Base-by-base conservation (phyloP, 2,113 vertebrate genomes). In the Siniperca chuatsi region DNA sequence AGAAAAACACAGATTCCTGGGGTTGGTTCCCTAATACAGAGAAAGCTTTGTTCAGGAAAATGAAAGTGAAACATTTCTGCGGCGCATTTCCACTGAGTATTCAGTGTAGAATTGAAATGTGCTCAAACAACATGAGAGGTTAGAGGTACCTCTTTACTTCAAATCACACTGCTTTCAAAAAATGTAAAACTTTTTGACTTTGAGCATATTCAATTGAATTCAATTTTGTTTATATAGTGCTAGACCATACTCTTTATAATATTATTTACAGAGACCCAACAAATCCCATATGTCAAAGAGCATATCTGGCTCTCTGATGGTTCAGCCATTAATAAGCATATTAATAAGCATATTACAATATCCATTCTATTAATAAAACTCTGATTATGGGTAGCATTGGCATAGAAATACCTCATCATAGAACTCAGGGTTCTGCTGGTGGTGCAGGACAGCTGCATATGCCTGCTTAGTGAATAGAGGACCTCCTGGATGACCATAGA, bases 371-470 rank as follows among this genome's bases (percentile, higher is more conserved):
- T 71, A 66, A 61, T 62, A 25, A 20, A 58, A 66, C 33, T 50
- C 42, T 70, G 46, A 69, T 52, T 20, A n/a, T n/a, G 20, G 81
- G 52, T 29, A 75, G 37, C 13, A 40, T 8, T 3, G 67, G n/a
- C n/a, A 44, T 5, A 37, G 20, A 75, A 33, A 87, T 96, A 99
- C 98, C 97, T 99, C 98, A 81, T 99, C 97, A 79, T 99, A 99
- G 93, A 99, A 99, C 90, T 99, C 98, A 10, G 98, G 98, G 94
- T 98, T 99, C 93, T 99, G 98, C 69, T 99, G 98, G 85, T 99
- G 98, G 93, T 99, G 98, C 52, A 99, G 90, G 79, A 99, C 98
- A 4, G 96, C 91, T 79, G 97, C 97, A 75, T 97, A 96, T 0
- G 97, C 96, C 72, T 97, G 97, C 86, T 96, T 97, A 1, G 96